Conservation (phyloP, 2,113 vertebrate species). For the Ellobius talpinus region DNA sequence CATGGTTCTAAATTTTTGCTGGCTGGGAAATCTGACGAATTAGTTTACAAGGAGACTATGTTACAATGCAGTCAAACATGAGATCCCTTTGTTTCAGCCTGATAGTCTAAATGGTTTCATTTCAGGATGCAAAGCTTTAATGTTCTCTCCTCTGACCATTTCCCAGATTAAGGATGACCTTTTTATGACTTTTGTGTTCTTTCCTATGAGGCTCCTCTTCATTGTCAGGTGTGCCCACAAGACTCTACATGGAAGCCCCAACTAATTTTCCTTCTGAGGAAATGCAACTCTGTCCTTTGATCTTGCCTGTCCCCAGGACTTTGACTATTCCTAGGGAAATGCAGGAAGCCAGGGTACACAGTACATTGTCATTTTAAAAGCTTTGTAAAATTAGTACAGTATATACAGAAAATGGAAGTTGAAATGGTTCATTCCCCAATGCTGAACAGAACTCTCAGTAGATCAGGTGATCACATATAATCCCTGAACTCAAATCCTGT, state of each 20-base stretch:
- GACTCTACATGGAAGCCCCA: neutral
- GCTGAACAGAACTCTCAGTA: conserved; percentile 7
- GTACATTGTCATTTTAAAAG: neutral
- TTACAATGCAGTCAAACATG: conserved; percentile 26
- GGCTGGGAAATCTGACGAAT: neutral
- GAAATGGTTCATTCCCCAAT: neutral
- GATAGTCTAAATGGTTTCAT: conserved; percentile 31
- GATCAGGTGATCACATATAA: neutral
- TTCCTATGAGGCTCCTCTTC: neutral
- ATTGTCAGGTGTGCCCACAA: neutral
- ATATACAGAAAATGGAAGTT: conserved; percentile 25
- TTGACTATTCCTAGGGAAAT: neutral
- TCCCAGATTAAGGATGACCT: neutral
- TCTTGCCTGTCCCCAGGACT: neutral
- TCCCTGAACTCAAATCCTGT: neutral
- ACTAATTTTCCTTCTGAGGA: neutral
- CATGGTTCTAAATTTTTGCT: neutral
- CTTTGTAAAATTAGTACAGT: conserved; percentile 28
- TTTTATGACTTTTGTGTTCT: neutral
- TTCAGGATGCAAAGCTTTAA: neutral
- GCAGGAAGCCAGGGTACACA: neutral
- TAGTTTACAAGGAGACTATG: neutral
- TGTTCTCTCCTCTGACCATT: conserved; percentile 9
- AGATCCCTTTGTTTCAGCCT: neutral
- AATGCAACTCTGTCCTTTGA: neutral